A percentile compares a stretch with the other conserved stretches of the same genome.
Evolutionary conservation across 2,797 vertebrate species (phyloP).

Genomic region (Anolis apletophallus): DNA sequence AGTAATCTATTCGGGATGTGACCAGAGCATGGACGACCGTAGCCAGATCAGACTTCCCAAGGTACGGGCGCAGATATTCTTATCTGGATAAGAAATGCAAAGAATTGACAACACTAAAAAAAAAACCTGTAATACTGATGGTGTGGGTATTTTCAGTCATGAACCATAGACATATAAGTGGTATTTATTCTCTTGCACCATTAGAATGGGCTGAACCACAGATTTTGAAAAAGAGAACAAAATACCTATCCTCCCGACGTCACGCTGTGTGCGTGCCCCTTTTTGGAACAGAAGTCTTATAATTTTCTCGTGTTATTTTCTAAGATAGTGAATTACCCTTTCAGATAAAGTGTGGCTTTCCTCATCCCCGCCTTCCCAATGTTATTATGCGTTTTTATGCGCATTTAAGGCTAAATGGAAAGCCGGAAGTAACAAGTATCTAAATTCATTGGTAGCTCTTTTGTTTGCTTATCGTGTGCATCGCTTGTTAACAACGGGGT

Average conservation of each 20-base stretch:
- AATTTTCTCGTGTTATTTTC: slow-evolving; percentile 35
- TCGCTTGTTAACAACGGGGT: slow-evolving; percentile 62
- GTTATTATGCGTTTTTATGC: slow-evolving; percentile 52
- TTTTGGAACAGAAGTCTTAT: background rate
- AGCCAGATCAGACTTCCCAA: no score
- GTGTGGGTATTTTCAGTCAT: no score
- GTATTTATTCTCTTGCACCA: no score
- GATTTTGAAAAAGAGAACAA: background rate
- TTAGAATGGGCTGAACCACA: background rate
- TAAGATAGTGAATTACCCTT: slow-evolving; percentile 28
- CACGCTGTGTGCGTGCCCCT: background rate
- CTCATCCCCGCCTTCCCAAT: background rate
- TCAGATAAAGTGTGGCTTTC: slow-evolving; percentile 16
- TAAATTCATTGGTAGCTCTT: slow-evolving; percentile 62
- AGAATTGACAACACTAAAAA: background rate
- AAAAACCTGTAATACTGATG: background rate
- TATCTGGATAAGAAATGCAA: background rate
- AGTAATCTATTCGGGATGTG: no score
- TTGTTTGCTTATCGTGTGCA: slow-evolving; percentile 64
- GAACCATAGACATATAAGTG: no score
- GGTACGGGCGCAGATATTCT: no score
- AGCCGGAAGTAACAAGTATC: slow-evolving; percentile 70
- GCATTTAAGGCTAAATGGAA: slow-evolving; percentile 54
- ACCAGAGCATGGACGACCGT: no score
- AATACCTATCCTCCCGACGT: background rate